These are phyloP conservation scores for Caenorhabditis sp. DNA, from an alignment of 2,888 invertebrate genomes.

Conservation along the genomic window DNA sequence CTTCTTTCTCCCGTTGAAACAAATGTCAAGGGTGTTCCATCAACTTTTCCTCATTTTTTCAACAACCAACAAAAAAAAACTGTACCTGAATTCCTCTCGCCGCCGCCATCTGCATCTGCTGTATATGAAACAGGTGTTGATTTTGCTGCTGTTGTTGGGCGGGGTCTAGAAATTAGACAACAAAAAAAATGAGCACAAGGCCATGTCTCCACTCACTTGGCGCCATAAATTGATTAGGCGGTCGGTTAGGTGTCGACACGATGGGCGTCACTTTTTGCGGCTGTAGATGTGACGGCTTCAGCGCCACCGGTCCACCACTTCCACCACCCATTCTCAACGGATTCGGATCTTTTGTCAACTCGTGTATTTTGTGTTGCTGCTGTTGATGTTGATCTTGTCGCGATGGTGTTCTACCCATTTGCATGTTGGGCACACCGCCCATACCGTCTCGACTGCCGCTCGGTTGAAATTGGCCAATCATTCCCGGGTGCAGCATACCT, in stretches of 20 bases:
- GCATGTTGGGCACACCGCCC: neutral
- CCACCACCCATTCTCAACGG: neutral
- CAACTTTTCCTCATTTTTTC: too few species aligned
- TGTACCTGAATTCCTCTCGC: neutral
- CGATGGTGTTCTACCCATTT: constrained; percentile 18
- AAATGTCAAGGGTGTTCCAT: too few species aligned
- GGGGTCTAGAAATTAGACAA: neutral
- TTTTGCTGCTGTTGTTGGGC: neutral
- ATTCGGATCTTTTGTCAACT: constrained; percentile 10
- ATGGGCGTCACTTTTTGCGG: neutral
- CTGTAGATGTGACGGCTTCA: neutral
- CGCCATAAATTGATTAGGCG: neutral
- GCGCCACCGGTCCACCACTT: neutral
- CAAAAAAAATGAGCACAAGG: too few species aligned
- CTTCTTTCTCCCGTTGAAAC: too few species aligned
- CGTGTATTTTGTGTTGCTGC: constrained; percentile 37
- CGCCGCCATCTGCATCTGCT: neutral
- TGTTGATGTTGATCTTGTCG: constrained; percentile 21
- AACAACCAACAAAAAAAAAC: neutral
- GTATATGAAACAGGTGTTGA: neutral
- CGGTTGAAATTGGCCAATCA: constrained; percentile 8
- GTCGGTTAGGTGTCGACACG: neutral
- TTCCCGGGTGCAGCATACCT: constrained; percentile 20
- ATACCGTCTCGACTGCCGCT: neutral
- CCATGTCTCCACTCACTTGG: neutral